Base-by-base conservation (phyloP, 2,797 vertebrate species). In the Pantherophis alleghaniensis region DNA sequence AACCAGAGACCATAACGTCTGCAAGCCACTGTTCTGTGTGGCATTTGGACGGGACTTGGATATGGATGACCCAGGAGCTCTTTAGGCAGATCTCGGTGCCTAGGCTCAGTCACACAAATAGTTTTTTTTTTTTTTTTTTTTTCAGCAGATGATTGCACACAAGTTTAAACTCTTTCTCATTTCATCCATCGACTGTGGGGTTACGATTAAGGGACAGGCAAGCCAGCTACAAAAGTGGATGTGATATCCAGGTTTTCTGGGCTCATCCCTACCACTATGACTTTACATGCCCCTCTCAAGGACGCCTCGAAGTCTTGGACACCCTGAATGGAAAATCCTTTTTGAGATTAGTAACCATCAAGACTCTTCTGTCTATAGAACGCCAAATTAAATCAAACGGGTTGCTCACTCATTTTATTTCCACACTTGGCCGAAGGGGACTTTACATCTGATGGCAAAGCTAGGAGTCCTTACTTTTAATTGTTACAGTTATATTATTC, bases 311-410 rank as follows among this genome's bases (percentile, higher is more conserved):
- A 86, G 24, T 87, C 94, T 87, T 60, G 92, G 74, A 83, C 74
- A 74, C 74, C 90, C 83, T 74, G 57, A 32, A 16, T 26, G 9
- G 66, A n/a, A 66, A 24, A 42, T 83, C 61, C 16, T 79, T 91
- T 89, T 66, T 83, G 87, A 86, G 56, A 83, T 51, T 69, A 91
- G 66, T 88, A 83, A 93, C 91, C 88, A 10, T 86, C 60, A 28
- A 26, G 20, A 86, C 47, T 87, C 86, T 59, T 86, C 69, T 93
- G 93, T 87, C 90, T 91, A 63, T 59, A 12, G 74, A 91, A 93
- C n/a, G 93, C 93, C 93, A 93, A 93, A 93, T 93, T 91, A 63
- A 88, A 88, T 51, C 90, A 86, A 91, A 93, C 66, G 90, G 90
- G 93, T 93, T 91, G 92, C 66, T 59, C 57, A 83, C 86, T 60